Evolutionary conservation across 2,888 invertebrate genomes (phyloP).

Genomic region (Cryptocephalus moraei): DNA sequence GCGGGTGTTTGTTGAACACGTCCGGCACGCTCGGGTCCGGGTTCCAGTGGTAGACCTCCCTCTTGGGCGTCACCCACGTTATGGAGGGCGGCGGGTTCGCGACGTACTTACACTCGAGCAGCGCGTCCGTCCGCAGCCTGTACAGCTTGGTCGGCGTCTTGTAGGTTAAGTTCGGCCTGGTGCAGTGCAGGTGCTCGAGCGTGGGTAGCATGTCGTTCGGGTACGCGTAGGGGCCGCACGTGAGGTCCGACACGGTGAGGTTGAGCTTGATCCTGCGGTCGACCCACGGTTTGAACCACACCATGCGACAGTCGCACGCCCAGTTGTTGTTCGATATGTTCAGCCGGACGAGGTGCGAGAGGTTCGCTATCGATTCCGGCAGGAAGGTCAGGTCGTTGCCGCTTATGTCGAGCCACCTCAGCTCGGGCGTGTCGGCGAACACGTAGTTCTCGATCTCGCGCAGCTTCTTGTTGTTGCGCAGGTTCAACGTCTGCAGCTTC

Average conservation of each 20-base stretch:
- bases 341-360: slow-evolving; percentile 52
- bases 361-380: slow-evolving; percentile 56
- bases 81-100: slow-evolving; percentile 72
- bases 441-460: slow-evolving; percentile 52
- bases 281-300: slow-evolving; percentile 28
- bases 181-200: slow-evolving; percentile 63
- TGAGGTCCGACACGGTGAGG: slow-evolving; percentile 44
- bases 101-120: slow-evolving; percentile 59
- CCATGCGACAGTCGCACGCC: slow-evolving; percentile 73
- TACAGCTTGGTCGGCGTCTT: slow-evolving; percentile 55
- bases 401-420: slow-evolving; percentile 58
- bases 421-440: slow-evolving; percentile 47
- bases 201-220: slow-evolving; percentile 60
- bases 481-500: slow-evolving; percentile 46
- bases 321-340: slow-evolving; percentile 67
- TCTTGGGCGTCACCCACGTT: slow-evolving; percentile 75
- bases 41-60: slow-evolving; percentile 66
- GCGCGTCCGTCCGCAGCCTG: slow-evolving; percentile 53
- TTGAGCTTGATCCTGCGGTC: slow-evolving; percentile 41
- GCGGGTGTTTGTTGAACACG: slow-evolving; percentile 56
- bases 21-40: slow-evolving; percentile 59
- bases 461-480: slow-evolving; percentile 52
- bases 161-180: slow-evolving; percentile 49
- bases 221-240: slow-evolving; percentile 53
- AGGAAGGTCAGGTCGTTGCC: slow-evolving; percentile 60